These are phyloP conservation scores for Sphenodon punctatus DNA, from an alignment of 2,797 vertebrate species.

Conservation along the genomic window DNA sequence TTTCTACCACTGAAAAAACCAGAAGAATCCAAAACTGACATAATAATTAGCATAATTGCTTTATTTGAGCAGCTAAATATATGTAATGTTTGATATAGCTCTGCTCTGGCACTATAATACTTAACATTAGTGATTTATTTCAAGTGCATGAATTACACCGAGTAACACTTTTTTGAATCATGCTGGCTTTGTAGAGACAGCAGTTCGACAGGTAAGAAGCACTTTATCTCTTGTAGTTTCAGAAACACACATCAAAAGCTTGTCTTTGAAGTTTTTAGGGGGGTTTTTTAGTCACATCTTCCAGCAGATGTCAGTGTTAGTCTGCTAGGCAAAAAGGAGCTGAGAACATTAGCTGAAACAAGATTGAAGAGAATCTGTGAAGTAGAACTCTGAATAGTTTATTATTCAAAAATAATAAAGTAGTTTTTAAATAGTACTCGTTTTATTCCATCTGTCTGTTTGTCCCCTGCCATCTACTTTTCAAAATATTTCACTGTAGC, in stretches of 20 bases:
- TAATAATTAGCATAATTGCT: not conserved
- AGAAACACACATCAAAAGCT: not conserved
- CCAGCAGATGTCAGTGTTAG: slow-evolving; percentile 77
- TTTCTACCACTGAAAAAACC: not conserved
- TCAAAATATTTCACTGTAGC: not conserved
- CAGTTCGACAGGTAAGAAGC: not conserved
- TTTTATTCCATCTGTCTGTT: not conserved
- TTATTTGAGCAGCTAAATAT: not conserved
- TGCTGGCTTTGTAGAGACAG: not conserved
- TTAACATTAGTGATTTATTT: not conserved
- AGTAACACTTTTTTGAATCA: not conserved
- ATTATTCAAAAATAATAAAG: not conserved
- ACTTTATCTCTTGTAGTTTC: slow-evolving; percentile 19
- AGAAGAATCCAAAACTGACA: not conserved
- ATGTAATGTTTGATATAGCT: not conserved
- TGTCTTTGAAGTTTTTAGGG: not conserved
- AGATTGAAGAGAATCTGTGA: not conserved
- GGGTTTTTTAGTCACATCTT: slow-evolving; percentile 20
- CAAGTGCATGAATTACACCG: not conserved
- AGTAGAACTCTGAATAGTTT: not conserved
- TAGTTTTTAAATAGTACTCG: not conserved
- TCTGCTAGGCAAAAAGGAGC: slow-evolving; percentile 44
- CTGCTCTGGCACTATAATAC: not conserved
- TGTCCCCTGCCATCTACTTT: not conserved
- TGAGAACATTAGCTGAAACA: slow-evolving; percentile 32